Evolutionary conservation across 1,140 invertebrate species (phyloP).

Genomic region (Rhynchophorus ferrugineus): DNA sequence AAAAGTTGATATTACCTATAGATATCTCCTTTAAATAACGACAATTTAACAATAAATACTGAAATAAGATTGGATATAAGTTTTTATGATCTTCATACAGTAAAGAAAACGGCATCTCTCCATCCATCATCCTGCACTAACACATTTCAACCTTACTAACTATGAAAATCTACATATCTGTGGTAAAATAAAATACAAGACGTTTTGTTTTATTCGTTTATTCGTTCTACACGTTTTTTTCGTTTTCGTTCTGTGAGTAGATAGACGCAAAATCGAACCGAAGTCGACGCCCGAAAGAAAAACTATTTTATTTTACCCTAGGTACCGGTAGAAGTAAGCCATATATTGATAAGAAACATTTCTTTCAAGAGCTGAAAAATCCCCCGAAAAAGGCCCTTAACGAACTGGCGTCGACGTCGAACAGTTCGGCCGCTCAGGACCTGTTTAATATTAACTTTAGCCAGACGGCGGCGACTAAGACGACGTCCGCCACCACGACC

Average conservation of each 20-base stretch:
- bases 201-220: slow-evolving; percentile 5
- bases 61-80: too few species aligned
- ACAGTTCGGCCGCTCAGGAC: slow-evolving; percentile 7
- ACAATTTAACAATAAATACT: too few species aligned
- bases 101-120: too few species aligned
- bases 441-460: slow-evolving; percentile 23
- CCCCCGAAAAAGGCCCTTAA: slow-evolving; percentile 84
- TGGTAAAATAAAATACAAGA: slow-evolving; percentile 33
- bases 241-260: slow-evolving; percentile 18
- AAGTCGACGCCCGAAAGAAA: slow-evolving; percentile 6
- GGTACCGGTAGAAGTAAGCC: slow-evolving; percentile 82
- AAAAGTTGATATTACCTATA: too few species aligned
- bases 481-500: slow-evolving; percentile 42
- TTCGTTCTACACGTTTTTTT: slow-evolving; percentile 13
- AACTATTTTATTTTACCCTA: slow-evolving; percentile 43
- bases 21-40: too few species aligned
- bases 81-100: too few species aligned
- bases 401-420: slow-evolving; percentile 55
- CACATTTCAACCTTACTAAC: neutral
- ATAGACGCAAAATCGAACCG: slow-evolving; percentile 9
- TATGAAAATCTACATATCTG: slow-evolving; percentile 21
- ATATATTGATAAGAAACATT: slow-evolving; percentile 90
- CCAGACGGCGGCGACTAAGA: slow-evolving; percentile 35
- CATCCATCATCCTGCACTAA: neutral
- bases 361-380: slow-evolving; percentile 90